Base-by-base conservation (phyloP, 2,888 invertebrate species). In the Diaphora mendica region DNA sequence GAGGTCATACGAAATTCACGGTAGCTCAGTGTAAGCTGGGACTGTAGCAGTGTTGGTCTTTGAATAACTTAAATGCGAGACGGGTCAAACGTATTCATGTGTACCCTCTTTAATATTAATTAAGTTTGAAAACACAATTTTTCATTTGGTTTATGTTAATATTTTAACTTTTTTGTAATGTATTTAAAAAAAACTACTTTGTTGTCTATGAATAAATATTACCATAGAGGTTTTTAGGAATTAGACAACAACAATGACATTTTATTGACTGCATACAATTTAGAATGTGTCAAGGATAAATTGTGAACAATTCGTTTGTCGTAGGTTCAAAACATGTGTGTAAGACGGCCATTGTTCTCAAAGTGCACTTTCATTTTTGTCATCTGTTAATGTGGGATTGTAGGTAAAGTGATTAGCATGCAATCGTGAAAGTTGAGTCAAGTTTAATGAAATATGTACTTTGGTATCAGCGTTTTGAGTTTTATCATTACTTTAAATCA, bases 11-110 rank as follows among this genome's bases (percentile, higher is more conserved):
- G 77, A 85, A 86, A 83, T 87, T 80, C 81, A 84, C 77, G 75
- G 76, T 77, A 78, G 70, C 69, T 62, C 73, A 68, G 69, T 79
- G 80, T 77, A 66, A 69, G 76, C 72, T 74, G 65, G 66, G 65
- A 77, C 76, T 82, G 75, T 80, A 80, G 76, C 68, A 70, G 73
- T 67, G 72, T 71, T 75, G 80, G 82, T 84, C 88, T 86, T 85
- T 89, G 89, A 89, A 88, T 89, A 85, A 74, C 76, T 86, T 85
- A 85, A 85, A 78, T 77, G 81, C 79, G 85, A 86, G 85, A 83
- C 87, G 83, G 90, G 91, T 90, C 91, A 91, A 91, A 85, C 81
- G 81, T 83, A 90, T 92, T 88, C 90, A 88, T 85, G 86, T 82
- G 83, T 85, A 81, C 82, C 77, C 85, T 88, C 84, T 88, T 91